These are phyloP conservation scores for Microtus pennsylvanicus DNA, from an alignment of 2,113 vertebrate genomes.

Conservation along the genomic window DNA sequence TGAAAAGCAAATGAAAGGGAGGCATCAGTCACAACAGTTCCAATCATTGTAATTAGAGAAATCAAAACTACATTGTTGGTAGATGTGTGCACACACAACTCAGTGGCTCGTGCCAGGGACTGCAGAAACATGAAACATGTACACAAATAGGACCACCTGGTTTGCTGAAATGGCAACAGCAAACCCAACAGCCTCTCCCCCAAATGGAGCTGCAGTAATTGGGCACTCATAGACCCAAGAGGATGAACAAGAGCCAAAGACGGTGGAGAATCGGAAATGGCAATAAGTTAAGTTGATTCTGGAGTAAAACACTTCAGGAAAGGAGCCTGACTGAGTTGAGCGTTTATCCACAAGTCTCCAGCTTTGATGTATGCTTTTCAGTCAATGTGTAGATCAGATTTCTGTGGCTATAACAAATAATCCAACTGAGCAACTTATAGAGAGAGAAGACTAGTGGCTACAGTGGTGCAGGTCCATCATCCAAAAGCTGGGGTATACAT, in stretches of 20 bases:
- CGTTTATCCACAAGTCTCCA: background rate
- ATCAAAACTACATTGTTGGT: background rate
- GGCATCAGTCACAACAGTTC: background rate
- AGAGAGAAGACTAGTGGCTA: background rate
- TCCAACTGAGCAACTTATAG: background rate
- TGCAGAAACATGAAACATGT: background rate
- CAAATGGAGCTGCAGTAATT: background rate
- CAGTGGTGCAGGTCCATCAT: background rate
- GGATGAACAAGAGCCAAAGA: background rate
- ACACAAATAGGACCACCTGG: background rate
- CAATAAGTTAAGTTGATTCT: background rate
- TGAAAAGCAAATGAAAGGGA: background rate
- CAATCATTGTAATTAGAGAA: background rate
- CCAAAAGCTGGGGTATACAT: background rate
- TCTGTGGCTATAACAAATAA: background rate
- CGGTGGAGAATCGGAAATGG: too few species aligned
- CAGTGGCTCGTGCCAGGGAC: too few species aligned
- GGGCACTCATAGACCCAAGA: background rate
- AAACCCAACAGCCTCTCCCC: background rate
- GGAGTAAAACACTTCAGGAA: background rate
- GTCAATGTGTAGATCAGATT: background rate
- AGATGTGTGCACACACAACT: background rate
- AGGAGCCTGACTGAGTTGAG: background rate
- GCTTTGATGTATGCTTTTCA: background rate
- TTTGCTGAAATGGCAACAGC: background rate